Evolutionary conservation across 35 echinoderm and acorn worm genomes (phyloP).

Genomic region (Ophioderma brevispina): DNA sequence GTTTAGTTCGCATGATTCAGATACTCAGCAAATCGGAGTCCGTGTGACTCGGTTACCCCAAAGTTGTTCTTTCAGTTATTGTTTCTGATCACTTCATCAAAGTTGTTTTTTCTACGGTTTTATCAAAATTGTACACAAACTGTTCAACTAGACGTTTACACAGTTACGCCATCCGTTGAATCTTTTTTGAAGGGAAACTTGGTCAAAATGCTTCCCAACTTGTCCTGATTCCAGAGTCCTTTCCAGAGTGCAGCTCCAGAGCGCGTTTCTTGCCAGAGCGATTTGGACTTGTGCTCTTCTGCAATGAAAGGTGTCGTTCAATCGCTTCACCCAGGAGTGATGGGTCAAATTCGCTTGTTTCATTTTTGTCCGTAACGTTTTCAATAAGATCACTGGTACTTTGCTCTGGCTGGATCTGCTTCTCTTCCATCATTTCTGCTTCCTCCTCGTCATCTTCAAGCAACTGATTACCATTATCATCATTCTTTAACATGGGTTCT

Average conservation of each 20-base stretch:
- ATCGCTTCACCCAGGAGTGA: conserved; percentile 85
- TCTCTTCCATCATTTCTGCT: not conserved
- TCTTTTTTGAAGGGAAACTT: conserved; percentile 81
- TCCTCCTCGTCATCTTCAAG: conserved; percentile 31
- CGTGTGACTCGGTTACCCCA: too few species aligned
- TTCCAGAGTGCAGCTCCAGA: conserved; percentile 61
- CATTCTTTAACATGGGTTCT: conserved; percentile 58
- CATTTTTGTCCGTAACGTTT: not conserved
- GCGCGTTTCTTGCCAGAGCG: conserved; percentile 42
- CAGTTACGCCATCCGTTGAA: conserved; percentile 31
- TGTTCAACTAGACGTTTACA: not conserved
- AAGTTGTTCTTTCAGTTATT: too few species aligned
- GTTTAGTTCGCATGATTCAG: too few species aligned
- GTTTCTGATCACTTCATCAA: too few species aligned
- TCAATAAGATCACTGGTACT: not conserved
- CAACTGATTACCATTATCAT: conserved; percentile 47
- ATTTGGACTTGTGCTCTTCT: conserved; percentile 32
- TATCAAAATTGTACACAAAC: not conserved
- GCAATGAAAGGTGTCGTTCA: conserved; percentile 70
- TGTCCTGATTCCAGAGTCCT: conserved; percentile 67
- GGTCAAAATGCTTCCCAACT: conserved; percentile 67
- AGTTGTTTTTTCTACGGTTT: not conserved
- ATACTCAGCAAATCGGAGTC: too few species aligned
- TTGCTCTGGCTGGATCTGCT: not conserved
- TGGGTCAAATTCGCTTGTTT: conserved; percentile 45